Base-by-base conservation (phyloP, 1,140 invertebrate genomes). In the Drosophila cardini region DNA sequence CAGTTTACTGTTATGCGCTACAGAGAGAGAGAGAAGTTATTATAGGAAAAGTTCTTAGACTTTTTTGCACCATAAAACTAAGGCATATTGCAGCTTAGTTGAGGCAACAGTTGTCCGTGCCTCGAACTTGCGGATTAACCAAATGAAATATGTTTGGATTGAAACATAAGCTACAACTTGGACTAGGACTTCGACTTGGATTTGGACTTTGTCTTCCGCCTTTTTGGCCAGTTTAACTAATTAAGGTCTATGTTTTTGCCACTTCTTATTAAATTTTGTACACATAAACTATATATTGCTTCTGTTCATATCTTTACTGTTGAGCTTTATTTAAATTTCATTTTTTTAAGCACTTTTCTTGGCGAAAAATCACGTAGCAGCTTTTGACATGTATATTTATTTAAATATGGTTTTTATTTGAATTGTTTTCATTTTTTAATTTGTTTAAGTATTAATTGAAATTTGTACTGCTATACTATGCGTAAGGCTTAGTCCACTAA, bases 1-100 rank as follows among this genome's bases (percentile, higher is more conserved):
- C 84, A 89, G 67, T 89, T 89, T 89, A 72, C 42, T 67, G 64
- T 55, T 63, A 55, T 71, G 50, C 53, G 62, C 55, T 60, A 48
- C 46, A 72, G 30, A 32, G 21, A 3, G 50, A 72, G 30, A 32
- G 21, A 3, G 50, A 68, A 68, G 63, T 53, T 65, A 43, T 72
- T 72, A 72, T 65, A 36, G 43, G 48, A 64, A 64, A 72, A 53
- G 50, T 60, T 61, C 50, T 46, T 58, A 55, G 53, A 58, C 57
- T 63, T 60, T 46, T 38, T 26, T 36, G 21, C 42, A 32, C 26
- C 34, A 65, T 58, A 42, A 57, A 71, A 57, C n/a, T 2, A 4
- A 16, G 43, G 10, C 26, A 11, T 10, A 15, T 52, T 15, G 34
- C 18, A 26, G 13, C 30, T 70, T 18, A 42, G 58, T 10, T 45